Base-by-base conservation (phyloP, 2,888 invertebrate genomes). In the Nesidiocoris tenuis region DNA sequence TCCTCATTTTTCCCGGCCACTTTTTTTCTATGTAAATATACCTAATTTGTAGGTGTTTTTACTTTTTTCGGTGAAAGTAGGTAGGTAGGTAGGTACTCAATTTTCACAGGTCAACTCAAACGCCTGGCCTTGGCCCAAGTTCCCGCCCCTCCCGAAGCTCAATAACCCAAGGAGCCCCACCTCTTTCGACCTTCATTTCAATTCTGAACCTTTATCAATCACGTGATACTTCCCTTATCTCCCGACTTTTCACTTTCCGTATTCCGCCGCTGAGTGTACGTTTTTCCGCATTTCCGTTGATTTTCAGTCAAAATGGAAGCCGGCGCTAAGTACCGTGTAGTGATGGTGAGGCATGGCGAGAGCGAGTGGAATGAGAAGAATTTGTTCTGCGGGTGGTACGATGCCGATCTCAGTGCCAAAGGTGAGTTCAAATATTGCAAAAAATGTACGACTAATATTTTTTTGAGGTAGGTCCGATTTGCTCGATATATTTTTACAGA, bases 281-380 rank as follows among this genome's bases (percentile, higher is more conserved):
- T 39, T 39, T 39, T 39, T 39, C 39, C 39, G 12, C 5, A 39
- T 39, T 39, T 39, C 12, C 39, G 39, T 39, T 12, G 12, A 39
- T 39, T 39, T 39, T 39, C 39, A 39, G 39, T 39, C 5, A 39
- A 39, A 7, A 74, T 74, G 74, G 65, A 64, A 24, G 24, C 64
- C 17, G 74, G 74, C 1, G 65, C 81, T 56, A 82, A 82, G 74
- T 83, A 88, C 81, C 87, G 87, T 80, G 88, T 91, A 86, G 90
- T 90, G 74, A 91, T 91, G 90, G 86, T 91, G 77, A 88, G 91
- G 77, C 91, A 91, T 81, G 91, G 91, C 74, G 91, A 91, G 85
- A 90, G 90, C 82, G 90, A 90, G 83, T 91, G 90, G 88, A 91
- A 91, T 81, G 87, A 90, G 83, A 87, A 88, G 81, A 91, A 91